Conservation (phyloP, 2,888 invertebrate genomes). For the Adelognathus sp. region DNA sequence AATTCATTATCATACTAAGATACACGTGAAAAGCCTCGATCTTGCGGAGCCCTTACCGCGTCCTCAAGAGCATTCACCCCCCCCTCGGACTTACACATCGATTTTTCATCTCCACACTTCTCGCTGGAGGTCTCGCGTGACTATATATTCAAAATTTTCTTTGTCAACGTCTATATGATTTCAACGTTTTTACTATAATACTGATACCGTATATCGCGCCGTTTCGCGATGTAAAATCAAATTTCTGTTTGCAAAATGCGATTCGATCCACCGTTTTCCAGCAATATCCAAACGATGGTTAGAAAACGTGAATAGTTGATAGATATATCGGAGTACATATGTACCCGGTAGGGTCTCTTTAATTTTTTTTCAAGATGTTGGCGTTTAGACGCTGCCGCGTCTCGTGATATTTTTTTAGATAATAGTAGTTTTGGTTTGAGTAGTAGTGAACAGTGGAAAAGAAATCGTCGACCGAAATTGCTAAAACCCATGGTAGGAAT, state of each 20-base stretch:
- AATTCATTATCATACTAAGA: slow-evolving; percentile 80
- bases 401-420: too few species aligned
- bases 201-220: not conserved
- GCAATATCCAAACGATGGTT: too few species aligned
- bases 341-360: too few species aligned
- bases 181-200: not conserved
- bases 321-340: too few species aligned
- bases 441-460: too few species aligned
- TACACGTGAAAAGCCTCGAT: slow-evolving; percentile 74
- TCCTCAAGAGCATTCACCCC: not conserved
- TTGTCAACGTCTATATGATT: not conserved
- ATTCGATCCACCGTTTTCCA: too few species aligned
- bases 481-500: too few species aligned
- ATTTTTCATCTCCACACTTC: slow-evolving; percentile 5
- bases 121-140: not conserved
- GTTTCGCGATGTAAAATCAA: not conserved
- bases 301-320: too few species aligned
- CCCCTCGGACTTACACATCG: not conserved
- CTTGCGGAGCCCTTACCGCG: slow-evolving; percentile 43
- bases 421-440: too few species aligned
- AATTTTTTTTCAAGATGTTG: too few species aligned
- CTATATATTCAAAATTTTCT: not conserved
- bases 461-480: too few species aligned
- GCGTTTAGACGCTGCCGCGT: too few species aligned
- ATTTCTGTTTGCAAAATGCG: not conserved